phyloP scores from a whole-genome alignment of 2,113 vertebrate species.

The Psilopogon haemacephalus region DNA sequence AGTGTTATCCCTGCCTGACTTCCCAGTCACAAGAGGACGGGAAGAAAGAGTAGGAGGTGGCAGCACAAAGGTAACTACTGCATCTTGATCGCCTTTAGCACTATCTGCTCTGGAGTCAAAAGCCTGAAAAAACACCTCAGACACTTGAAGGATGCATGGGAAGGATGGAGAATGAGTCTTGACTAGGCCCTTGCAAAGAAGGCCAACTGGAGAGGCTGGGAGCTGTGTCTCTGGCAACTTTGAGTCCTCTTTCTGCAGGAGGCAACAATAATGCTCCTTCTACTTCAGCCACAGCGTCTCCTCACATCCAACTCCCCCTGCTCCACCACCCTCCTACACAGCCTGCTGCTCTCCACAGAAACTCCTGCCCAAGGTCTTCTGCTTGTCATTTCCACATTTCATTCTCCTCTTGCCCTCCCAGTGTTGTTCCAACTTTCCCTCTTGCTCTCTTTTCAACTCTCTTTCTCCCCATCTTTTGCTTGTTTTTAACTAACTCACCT shows the following conservation, averaged over 20 bases:
- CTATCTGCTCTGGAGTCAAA: neutral
- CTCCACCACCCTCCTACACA: neutral
- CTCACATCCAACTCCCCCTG: neutral
- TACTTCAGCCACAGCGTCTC: neutral
- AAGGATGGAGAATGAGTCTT: neutral
- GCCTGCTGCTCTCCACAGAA: neutral
- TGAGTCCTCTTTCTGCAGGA: neutral
- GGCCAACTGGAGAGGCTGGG: neutral
- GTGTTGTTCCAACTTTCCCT: neutral
- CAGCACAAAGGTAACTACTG: conserved; percentile 13
- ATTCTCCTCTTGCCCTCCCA: neutral
- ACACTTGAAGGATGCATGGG: accelerated
- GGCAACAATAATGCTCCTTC: neutral
- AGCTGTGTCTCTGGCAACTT: neutral
- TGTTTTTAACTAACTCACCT: neutral
- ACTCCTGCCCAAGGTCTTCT: neutral
- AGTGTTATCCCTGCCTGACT: neutral
- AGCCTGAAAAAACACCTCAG: neutral
- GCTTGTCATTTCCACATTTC: neutral
- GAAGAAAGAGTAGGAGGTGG: conserved; percentile 23
- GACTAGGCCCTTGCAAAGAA: neutral
- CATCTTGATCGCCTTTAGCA: neutral
- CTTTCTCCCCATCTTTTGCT: neutral
- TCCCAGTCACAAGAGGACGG: neutral
- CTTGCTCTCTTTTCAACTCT: neutral